These are phyloP conservation scores for Dioctria linearis DNA, from an alignment of 2,888 invertebrate species.

Conservation along the genomic window DNA sequence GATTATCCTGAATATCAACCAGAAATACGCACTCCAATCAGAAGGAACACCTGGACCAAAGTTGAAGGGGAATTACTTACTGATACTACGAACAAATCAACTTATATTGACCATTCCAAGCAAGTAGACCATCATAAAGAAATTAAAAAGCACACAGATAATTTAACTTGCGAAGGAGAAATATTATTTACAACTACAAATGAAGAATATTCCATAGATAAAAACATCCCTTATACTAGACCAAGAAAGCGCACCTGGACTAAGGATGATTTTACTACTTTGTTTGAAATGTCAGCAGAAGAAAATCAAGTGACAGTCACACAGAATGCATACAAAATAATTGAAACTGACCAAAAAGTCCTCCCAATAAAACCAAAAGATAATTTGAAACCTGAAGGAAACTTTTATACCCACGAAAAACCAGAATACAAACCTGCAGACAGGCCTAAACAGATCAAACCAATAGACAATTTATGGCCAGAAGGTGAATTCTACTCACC, in stretches of 20 bases:
- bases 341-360: constrained; percentile 53
- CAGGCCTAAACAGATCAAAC: constrained; percentile 70
- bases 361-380: constrained; percentile 61
- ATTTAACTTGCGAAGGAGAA: constrained; percentile 79
- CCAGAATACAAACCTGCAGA: constrained; percentile 66
- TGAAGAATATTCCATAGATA: constrained; percentile 77
- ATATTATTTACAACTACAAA: constrained; percentile 79
- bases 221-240: constrained; percentile 74
- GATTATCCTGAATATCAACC: constrained; percentile 80
- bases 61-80: constrained; percentile 81
- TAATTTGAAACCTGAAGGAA: constrained; percentile 72
- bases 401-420: constrained; percentile 72
- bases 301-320: constrained; percentile 73
- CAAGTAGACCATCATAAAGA: constrained; percentile 75
- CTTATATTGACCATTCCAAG: constrained; percentile 77
- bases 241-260: constrained; percentile 78
- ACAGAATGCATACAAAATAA: constrained; percentile 76
- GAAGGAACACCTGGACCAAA: constrained; percentile 85
- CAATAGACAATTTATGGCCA: constrained; percentile 74
- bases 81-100: constrained; percentile 79
- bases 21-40: constrained; percentile 77
- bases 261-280: constrained; percentile 81
- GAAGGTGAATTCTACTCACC: constrained; percentile 74
- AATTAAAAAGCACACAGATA: constrained; percentile 76
- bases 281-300: constrained; percentile 68